Percentiles rank a stretch among this genome's conserved stretches.
Conservation (phyloP, 2,797 vertebrate genomes). For the Paramormyrops hopkinsi region DNA sequence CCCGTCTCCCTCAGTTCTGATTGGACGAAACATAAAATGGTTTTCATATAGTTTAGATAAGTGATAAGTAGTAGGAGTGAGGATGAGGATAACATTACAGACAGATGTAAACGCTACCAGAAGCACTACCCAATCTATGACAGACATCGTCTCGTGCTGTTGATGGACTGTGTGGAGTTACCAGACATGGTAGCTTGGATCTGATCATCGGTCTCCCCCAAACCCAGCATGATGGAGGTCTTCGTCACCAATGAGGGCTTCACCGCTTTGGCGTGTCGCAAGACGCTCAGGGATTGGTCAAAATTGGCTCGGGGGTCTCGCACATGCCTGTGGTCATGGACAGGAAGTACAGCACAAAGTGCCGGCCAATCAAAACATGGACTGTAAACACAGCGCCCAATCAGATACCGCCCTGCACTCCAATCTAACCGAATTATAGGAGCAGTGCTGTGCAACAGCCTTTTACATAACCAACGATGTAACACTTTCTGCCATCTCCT, state of each 20-base stretch:
- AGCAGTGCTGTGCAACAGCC: background rate
- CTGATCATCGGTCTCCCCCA: constrained; percentile 83
- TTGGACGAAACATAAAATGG: constrained; percentile 20
- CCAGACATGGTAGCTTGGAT: constrained; percentile 71
- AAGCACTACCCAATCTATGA: constrained; percentile 14
- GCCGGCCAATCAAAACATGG: background rate
- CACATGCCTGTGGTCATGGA: constrained; percentile 62
- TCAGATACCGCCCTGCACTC: background rate
- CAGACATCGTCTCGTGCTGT: background rate
- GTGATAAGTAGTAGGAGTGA: background rate
- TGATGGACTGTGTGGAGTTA: constrained; percentile 41
- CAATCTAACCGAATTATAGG: background rate
- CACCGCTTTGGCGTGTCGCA: constrained; percentile 77
- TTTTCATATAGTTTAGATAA: background rate
- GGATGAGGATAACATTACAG: background rate
- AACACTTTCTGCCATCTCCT: constrained; percentile 39
- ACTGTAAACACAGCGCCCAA: background rate
- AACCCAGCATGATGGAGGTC: constrained; percentile 91
- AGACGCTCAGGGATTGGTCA: constrained; percentile 78
- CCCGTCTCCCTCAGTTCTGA: constrained; percentile 76
- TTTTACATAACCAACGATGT: background rate
- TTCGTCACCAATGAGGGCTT: constrained; percentile 77
- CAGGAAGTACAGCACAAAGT: background rate
- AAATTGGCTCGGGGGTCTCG: constrained; percentile 88
- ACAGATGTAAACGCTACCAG: background rate